phyloP scores from a whole-genome alignment of 2,797 vertebrate species.

The Cirrhinus mrigala region DNA sequence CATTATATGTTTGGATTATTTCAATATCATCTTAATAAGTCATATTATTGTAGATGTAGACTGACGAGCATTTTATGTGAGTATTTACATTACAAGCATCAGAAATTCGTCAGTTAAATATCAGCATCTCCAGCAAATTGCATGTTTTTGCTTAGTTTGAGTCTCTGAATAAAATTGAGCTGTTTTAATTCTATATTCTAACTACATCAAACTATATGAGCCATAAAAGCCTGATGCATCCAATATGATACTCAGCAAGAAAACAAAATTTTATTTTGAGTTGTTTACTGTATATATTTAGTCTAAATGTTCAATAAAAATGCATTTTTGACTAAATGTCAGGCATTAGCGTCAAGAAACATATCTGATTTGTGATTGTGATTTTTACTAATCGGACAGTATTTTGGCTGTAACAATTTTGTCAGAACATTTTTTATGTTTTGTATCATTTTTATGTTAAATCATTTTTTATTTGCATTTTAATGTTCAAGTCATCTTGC shows the following conservation, averaged over 20 bases:
- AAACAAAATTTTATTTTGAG: not conserved
- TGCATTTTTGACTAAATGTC: not conserved
- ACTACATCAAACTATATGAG: not conserved
- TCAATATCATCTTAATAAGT: not conserved
- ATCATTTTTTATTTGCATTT: not conserved
- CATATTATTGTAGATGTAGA: not conserved
- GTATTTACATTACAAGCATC: not conserved
- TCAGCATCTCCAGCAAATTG: not conserved
- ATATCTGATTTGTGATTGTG: not conserved
- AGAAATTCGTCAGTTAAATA: not conserved
- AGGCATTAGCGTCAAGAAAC: not conserved
- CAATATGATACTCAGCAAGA: not conserved
- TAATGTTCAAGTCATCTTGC: not conserved
- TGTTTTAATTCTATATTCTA: not conserved
- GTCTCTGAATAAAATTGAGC: no score
- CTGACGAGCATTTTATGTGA: no score
- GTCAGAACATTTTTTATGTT: not conserved
- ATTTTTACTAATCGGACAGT: no score
- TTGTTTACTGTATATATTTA: no score
- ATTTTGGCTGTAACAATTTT: not conserved
- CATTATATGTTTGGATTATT: not conserved
- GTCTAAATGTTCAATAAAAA: not conserved
- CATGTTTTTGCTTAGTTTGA: not conserved
- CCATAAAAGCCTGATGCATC: not conserved
- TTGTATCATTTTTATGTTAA: not conserved